Evolutionary conservation across 2,113 vertebrate species (phyloP).

Genomic region (Mormyrus iriodes): DNA sequence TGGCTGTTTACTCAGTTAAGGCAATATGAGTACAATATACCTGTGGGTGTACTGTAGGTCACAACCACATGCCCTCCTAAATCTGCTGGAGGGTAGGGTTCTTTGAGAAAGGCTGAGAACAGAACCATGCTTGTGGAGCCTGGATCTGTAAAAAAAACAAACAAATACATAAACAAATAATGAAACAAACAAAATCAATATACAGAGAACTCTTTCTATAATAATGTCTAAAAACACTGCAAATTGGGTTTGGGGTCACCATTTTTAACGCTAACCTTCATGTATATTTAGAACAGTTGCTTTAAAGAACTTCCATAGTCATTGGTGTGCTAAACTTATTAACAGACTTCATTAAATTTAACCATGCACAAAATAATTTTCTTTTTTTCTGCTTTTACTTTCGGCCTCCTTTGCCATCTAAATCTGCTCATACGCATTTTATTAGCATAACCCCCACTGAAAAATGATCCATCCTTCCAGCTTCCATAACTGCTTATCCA

Average conservation of each 20-base stretch:
- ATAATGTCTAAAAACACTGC: neutral
- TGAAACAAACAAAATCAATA: neutral
- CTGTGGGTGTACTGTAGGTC: neutral
- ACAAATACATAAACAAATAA: neutral
- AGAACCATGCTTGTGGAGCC: neutral
- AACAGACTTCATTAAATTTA: no score
- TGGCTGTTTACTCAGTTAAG: neutral
- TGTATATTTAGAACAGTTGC: neutral
- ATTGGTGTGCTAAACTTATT: neutral
- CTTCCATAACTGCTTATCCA: no score
- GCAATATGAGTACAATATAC: neutral
- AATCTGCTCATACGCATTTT: no score
- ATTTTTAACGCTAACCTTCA: neutral
- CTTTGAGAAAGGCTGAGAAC: neutral
- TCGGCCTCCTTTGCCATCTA: no score
- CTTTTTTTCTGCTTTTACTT: no score
- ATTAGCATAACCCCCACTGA: no score
- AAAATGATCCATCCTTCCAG: no score
- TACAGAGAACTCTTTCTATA: neutral
- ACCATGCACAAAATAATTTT: no score
- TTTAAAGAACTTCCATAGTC: neutral
- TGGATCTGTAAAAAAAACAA: neutral
- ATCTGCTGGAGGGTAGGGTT: neutral
- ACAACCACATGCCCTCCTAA: neutral
- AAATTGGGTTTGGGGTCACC: no score